phyloP scores from a whole-genome alignment of 2,113 vertebrate genomes.

The Nestor notabilis region DNA sequence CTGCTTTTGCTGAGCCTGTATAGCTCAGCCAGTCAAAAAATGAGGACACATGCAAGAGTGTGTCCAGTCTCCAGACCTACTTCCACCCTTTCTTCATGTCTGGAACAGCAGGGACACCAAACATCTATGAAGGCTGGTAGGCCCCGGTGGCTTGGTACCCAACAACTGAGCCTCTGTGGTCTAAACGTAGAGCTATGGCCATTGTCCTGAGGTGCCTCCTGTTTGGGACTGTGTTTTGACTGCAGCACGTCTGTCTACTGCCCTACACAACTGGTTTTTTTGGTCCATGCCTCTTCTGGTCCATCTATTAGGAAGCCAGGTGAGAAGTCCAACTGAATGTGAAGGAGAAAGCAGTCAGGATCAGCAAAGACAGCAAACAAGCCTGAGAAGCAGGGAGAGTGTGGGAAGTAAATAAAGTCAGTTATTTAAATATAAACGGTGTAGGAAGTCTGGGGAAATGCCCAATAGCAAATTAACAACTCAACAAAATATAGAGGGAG shows the following conservation, averaged over 20 bases:
- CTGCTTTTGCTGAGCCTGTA: background rate
- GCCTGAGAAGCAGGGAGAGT: background rate
- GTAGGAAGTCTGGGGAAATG: background rate
- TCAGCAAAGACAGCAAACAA: background rate
- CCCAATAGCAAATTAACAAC: background rate
- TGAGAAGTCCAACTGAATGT: background rate
- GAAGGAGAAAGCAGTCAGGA: background rate
- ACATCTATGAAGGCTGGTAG: background rate
- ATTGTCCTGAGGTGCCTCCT: background rate
- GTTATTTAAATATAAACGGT: background rate
- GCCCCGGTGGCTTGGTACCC: background rate
- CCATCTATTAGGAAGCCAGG: background rate
- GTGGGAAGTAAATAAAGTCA: background rate
- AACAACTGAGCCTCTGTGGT: background rate
- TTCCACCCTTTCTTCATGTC: background rate
- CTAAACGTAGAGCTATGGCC: background rate
- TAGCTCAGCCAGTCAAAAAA: background rate
- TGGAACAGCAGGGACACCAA: background rate
- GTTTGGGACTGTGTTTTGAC: background rate
- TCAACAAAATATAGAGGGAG: background rate
- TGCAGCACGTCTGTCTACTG: background rate
- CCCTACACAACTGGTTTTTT: rapidly evolving
- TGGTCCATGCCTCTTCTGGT: background rate
- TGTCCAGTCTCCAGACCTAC: background rate
- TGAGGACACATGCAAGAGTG: background rate